Percentiles rank a stretch among this genome's conserved stretches.
These are phyloP conservation scores for Hirtodrosophila confusa DNA, from an alignment of 2,888 invertebrate genomes.

Conservation along the genomic window DNA sequence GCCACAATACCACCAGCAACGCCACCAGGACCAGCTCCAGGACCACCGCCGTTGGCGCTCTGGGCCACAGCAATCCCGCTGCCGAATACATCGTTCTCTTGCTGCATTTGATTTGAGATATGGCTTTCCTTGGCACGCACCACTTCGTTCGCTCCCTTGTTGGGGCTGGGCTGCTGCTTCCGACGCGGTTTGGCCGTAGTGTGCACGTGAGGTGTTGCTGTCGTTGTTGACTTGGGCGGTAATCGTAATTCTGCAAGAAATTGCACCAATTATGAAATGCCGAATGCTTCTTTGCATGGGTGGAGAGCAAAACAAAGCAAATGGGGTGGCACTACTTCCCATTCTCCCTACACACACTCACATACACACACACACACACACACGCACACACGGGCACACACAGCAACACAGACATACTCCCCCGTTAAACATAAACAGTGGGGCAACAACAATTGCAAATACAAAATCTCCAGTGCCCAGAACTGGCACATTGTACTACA, in stretches of 20 bases:
- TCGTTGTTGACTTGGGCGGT: constrained; percentile 84
- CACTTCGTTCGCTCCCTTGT: constrained; percentile 84
- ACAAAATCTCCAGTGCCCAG: constrained; percentile 15
- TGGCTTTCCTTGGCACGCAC: constrained; percentile 83
- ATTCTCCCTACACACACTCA: neutral
- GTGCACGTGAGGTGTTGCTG: constrained; percentile 80
- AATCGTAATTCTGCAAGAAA: constrained; percentile 83
- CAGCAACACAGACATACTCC: neutral
- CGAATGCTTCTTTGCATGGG: constrained; percentile 39
- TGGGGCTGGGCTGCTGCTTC: constrained; percentile 79
- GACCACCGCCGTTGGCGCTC: constrained; percentile 30
- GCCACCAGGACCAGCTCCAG: constrained; percentile 20
- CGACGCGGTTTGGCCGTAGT: constrained; percentile 83
- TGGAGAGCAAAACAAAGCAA: constrained; percentile 32
- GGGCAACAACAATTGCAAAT: constrained; percentile 32
- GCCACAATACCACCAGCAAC: constrained; percentile 48
- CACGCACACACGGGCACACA: neutral
- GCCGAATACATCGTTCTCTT: constrained; percentile 81
- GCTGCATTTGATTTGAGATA: constrained; percentile 83
- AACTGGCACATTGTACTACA: neutral
- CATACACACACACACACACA: constrained; percentile 24
- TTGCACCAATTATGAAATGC: constrained; percentile 76
- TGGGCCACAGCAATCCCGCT: constrained; percentile 52
- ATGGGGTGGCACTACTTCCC: constrained; percentile 30
- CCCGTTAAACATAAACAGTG: constrained; percentile 12